phyloP scores from a whole-genome alignment of 2,888 invertebrate genomes.

The Sphaeridia pumilis region DNA sequence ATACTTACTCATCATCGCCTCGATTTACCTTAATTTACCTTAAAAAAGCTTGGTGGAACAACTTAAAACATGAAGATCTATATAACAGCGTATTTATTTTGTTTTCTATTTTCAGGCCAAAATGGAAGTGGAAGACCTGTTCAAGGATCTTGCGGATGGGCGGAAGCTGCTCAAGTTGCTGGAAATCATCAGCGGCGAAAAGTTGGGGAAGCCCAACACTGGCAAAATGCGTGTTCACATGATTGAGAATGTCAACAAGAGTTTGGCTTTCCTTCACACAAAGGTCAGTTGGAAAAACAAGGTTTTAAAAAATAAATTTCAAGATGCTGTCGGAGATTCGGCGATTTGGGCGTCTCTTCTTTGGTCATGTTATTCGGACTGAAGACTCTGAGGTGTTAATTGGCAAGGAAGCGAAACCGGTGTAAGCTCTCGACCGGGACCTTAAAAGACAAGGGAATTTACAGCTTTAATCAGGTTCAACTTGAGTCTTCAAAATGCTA shows the following conservation, averaged over 20 bases:
- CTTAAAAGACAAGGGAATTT: too few relatives aligned
- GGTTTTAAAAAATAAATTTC: background rate
- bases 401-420: too few relatives aligned
- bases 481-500: too few relatives aligned
- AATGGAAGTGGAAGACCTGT: conserved; percentile 95
- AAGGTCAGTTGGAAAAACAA: too few relatives aligned
- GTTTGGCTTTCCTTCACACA: conserved; percentile 86
- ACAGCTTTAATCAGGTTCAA: too few relatives aligned
- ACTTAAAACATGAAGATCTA: background rate
- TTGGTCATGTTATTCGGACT: too few relatives aligned
- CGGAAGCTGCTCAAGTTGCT: conserved; percentile 80
- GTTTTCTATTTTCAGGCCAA: conserved; percentile 57
- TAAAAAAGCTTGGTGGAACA: background rate
- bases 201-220: conserved; percentile 89
- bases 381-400: too few relatives aligned
- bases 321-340: background rate
- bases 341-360: too few relatives aligned
- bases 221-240: conserved; percentile 96
- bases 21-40: background rate
- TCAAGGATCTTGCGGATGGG: conserved; percentile 91
- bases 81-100: background rate
- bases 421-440: too few relatives aligned
- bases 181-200: conserved; percentile 97
- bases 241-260: conserved; percentile 97
- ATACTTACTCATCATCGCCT: background rate